Conservation (phyloP, 1,140 invertebrate species). For the Pseudachorutes palmiensis region DNA sequence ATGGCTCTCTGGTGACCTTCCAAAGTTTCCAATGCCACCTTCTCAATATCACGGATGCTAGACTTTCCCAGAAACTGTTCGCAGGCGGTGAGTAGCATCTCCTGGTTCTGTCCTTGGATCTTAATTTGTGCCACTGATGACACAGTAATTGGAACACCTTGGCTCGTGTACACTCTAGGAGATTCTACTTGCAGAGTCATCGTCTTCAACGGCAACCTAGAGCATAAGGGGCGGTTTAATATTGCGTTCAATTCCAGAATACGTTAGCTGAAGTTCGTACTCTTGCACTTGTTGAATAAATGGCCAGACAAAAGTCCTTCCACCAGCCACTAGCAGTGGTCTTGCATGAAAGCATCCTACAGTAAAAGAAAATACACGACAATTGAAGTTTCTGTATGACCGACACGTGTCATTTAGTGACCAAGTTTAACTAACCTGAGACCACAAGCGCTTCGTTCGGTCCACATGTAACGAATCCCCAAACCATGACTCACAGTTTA, state of each 20-base stretch:
- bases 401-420: slow-evolving; percentile 13
- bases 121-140: slow-evolving; percentile 97
- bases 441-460: slow-evolving; percentile 95
- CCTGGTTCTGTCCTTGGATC: slow-evolving; percentile 93
- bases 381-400: background rate
- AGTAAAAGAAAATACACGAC: slow-evolving; percentile 30
- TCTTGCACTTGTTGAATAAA: slow-evolving; percentile 87
- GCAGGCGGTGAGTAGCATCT: slow-evolving; percentile 92
- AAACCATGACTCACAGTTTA: slow-evolving; percentile 54
- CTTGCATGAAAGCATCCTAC: slow-evolving; percentile 85
- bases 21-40: slow-evolving; percentile 84
- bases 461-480: slow-evolving; percentile 93
- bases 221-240: too few species aligned
- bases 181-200: slow-evolving; percentile 91
- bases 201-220: slow-evolving; percentile 86
- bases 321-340: slow-evolving; percentile 83
- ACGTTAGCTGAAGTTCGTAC: slow-evolving; percentile 48
- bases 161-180: slow-evolving; percentile 70
- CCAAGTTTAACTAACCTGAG: slow-evolving; percentile 62
- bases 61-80: slow-evolving; percentile 92
- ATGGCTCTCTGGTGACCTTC: slow-evolving; percentile 97
- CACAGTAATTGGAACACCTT: slow-evolving; percentile 93
- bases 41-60: slow-evolving; percentile 31
- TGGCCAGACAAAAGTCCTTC: slow-evolving; percentile 94
- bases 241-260: too few species aligned